These are phyloP conservation scores for Entomyzon cyanotis DNA, from an alignment of 2,113 vertebrate species.

Conservation along the genomic window DNA sequence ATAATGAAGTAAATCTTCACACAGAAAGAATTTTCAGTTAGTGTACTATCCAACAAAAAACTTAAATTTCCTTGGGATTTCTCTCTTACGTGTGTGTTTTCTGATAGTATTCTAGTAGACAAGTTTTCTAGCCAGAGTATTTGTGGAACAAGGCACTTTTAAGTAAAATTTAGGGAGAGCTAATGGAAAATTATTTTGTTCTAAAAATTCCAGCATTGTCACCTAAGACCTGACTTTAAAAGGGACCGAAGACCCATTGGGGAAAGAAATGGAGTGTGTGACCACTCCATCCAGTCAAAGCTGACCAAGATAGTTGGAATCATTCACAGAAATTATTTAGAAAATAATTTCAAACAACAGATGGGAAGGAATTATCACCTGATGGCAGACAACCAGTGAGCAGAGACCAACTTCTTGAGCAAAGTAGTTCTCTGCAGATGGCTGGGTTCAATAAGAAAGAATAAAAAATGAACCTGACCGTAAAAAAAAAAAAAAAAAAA, in stretches of 20 bases:
- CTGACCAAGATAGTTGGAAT: not conserved
- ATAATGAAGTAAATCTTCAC: not conserved
- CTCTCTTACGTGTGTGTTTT: not conserved
- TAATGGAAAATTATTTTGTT: slow-evolving; percentile 1
- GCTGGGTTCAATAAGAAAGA: not conserved
- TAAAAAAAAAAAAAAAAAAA: not conserved
- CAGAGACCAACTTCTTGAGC: slow-evolving; percentile 6
- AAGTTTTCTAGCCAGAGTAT: not conserved
- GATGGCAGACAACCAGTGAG: not conserved
- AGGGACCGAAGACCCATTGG: not conserved
- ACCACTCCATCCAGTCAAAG: not conserved
- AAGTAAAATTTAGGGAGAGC: not conserved
- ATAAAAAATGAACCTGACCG: not conserved
- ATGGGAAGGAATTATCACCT: slow-evolving; percentile 23
- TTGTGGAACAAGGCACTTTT: not conserved
- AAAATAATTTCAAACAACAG: slow-evolving; percentile 25
- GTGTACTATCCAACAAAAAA: not conserved
- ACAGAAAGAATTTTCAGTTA: not conserved
- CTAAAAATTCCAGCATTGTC: not conserved
- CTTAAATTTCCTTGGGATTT: not conserved
- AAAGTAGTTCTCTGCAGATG: slow-evolving; percentile 13
- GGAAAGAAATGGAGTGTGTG: not conserved
- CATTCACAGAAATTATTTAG: slow-evolving; percentile 16
- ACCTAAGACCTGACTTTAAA: not conserved
- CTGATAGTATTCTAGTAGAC: not conserved